phyloP scores from a whole-genome alignment of 2,888 invertebrate genomes.

The Spilarctia lutea region DNA sequence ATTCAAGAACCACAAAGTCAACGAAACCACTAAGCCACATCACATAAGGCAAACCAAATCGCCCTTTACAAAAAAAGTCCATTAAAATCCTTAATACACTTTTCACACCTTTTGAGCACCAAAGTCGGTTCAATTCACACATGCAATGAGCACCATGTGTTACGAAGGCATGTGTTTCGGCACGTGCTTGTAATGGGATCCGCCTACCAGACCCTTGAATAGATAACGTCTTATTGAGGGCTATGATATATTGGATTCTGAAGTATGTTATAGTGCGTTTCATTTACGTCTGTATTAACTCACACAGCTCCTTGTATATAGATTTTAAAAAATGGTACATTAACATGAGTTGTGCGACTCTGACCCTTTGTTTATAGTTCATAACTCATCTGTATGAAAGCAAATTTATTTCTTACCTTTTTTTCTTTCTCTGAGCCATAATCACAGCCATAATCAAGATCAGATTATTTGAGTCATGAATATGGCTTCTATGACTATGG shows the following conservation, averaged over 20 bases:
- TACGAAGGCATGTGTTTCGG: conserved; percentile 31
- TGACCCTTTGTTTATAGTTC: no score
- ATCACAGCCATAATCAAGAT: no score
- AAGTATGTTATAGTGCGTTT: background rate
- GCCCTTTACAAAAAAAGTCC: background rate
- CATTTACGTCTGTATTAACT: background rate
- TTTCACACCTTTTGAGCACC: conserved; percentile 14
- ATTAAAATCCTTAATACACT: conserved; percentile 1
- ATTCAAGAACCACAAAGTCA: background rate
- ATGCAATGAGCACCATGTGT: conserved; percentile 9
- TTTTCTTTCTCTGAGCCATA: no score
- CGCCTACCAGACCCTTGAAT: conserved; percentile 34
- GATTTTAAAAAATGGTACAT: no score
- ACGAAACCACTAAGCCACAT: background rate
- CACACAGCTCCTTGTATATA: background rate
- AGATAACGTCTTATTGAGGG: conserved; percentile 38
- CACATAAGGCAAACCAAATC: background rate
- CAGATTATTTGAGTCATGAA: no score
- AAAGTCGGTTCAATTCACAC: conserved; percentile 13
- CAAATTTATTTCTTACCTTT: no score
- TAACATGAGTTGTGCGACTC: no score
- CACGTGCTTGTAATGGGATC: conserved; percentile 43
- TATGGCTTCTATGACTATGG: no score
- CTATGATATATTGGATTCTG: conserved; percentile 13
- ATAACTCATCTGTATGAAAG: no score